phyloP scores from a whole-genome alignment of 2,797 vertebrate species.

The Lithobates pipiens region DNA sequence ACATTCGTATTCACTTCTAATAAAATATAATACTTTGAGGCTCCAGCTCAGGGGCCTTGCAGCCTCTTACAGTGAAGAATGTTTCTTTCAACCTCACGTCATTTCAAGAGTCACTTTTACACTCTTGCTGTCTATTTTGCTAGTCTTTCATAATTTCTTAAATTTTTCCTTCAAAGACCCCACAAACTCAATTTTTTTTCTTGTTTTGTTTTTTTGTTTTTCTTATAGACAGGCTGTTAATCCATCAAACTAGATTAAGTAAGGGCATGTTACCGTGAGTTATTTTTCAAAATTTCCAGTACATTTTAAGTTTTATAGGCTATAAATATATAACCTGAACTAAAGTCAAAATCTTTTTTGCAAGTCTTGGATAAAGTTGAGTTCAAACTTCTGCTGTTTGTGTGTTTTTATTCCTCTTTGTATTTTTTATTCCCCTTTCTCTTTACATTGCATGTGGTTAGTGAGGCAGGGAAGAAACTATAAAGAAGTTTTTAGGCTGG shows the following conservation, averaged over 20 bases:
- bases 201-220: background rate
- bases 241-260: slow-evolving; percentile 25
- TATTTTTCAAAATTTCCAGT: too few species aligned
- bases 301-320: too few species aligned
- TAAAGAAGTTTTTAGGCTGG: too few species aligned
- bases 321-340: too few species aligned
- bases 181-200: too few species aligned
- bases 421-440: background rate
- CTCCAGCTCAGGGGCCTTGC: slow-evolving; percentile 19
- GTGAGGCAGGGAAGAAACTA: background rate
- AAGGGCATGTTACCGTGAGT: background rate
- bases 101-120: slow-evolving; percentile 49
- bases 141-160: slow-evolving; percentile 31
- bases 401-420: background rate
- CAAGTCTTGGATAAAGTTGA: too few species aligned
- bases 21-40: slow-evolving; percentile 41
- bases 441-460: background rate
- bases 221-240: background rate
- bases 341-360: too few species aligned
- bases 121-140: slow-evolving; percentile 28
- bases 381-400: too few species aligned
- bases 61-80: slow-evolving; percentile 33
- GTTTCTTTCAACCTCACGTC: slow-evolving; percentile 22
- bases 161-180: slow-evolving; percentile 31
- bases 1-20: slow-evolving; percentile 37